These are phyloP conservation scores for Xylota sylvarum DNA, from an alignment of 2,888 invertebrate species.

Conservation along the genomic window DNA sequence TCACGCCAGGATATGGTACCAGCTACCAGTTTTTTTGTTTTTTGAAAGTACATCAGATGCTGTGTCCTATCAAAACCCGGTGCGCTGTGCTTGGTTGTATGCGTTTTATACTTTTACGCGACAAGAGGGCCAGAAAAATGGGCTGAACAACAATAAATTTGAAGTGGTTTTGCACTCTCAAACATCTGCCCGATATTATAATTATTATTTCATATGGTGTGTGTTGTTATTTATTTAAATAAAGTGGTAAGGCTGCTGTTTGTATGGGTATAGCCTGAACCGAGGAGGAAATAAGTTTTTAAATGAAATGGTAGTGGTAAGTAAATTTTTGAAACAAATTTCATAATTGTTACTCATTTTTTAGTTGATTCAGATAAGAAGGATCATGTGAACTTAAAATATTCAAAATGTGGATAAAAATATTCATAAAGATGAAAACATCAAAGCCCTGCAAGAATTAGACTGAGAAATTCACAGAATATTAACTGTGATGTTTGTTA, in stretches of 20 bases:
- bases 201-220: slow-evolving; percentile 57
- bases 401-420: too few relatives aligned
- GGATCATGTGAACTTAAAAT: too few relatives aligned
- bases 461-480: too few relatives aligned
- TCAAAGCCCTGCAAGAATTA: too few relatives aligned
- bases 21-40: slow-evolving; percentile 52
- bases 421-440: too few relatives aligned
- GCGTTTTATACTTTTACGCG: slow-evolving; percentile 23
- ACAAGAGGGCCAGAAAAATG: slow-evolving; percentile 61
- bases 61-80: slow-evolving; percentile 62
- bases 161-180: slow-evolving; percentile 69
- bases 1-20: slow-evolving; percentile 15
- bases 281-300: background rate
- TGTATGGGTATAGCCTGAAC: background rate
- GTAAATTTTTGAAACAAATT: too few relatives aligned
- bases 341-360: too few relatives aligned
- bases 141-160: slow-evolving; percentile 72
- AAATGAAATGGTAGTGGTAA: background rate
- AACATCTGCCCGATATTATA: slow-evolving; percentile 74
- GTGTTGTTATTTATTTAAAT: slow-evolving; percentile 49
- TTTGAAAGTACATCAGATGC: slow-evolving; percentile 60
- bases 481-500: too few relatives aligned
- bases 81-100: slow-evolving; percentile 6
- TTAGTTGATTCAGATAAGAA: too few relatives aligned
- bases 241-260: background rate